Evolutionary conservation across 2,113 vertebrate species (phyloP).

Genomic region (Microtus oregoni): DNA sequence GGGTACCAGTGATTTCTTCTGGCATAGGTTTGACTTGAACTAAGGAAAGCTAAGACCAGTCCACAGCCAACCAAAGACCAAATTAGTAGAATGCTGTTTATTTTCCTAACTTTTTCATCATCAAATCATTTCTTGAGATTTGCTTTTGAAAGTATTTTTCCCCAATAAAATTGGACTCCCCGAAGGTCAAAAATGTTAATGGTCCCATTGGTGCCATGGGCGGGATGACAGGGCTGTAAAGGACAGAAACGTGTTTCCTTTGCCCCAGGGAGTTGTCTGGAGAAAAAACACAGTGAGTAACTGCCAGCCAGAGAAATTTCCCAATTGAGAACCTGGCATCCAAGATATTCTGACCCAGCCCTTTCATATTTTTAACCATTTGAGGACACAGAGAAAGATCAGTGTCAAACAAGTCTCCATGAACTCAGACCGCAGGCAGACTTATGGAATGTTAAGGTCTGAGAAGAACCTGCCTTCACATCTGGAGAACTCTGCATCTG

Average conservation of each 20-base stretch:
- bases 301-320: too few species aligned
- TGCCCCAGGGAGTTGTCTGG: background rate
- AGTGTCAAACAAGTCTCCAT: background rate
- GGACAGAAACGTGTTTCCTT: background rate
- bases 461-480: background rate
- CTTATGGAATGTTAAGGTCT: background rate
- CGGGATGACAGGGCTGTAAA: accelerated
- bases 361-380: background rate
- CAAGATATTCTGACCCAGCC: background rate
- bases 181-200: background rate
- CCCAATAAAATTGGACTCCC: background rate
- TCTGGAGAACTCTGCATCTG: background rate
- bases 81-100: background rate
- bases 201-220: background rate
- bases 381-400: background rate
- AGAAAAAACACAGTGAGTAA: background rate
- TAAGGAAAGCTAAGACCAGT: background rate
- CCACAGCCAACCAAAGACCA: background rate
- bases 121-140: background rate
- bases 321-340: background rate
- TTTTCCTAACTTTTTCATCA: constrained; percentile 4
- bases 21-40: constrained; percentile 4
- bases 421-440: background rate
- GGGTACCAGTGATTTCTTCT: background rate
- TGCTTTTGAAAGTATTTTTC: background rate